Percentiles rank a stretch among this genome's conserved stretches.
Evolutionary conservation across 2,797 vertebrate genomes (phyloP).

Genomic region (Periparus ater): DNA sequence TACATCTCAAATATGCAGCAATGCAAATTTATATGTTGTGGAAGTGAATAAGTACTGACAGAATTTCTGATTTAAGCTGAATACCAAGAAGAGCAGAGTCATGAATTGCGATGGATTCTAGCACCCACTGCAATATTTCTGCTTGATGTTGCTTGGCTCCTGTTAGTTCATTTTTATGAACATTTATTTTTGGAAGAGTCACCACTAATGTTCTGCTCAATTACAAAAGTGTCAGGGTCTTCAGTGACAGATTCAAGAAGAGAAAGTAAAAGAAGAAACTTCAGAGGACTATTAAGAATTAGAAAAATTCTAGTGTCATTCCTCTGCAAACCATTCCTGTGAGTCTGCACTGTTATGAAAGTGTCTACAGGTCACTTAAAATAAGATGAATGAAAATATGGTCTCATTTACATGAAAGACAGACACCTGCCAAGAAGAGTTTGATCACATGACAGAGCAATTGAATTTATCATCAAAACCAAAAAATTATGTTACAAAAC

Average conservation of each 20-base stretch:
- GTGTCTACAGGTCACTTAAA: not conserved
- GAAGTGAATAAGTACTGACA: not conserved
- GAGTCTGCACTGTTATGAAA: not conserved
- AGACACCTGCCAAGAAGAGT: not conserved
- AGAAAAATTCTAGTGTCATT: not conserved
- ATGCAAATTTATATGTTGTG: not conserved
- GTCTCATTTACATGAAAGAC: not conserved
- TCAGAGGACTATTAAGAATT: not conserved
- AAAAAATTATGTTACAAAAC: not conserved
- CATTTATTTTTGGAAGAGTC: slow-evolving; percentile 6
- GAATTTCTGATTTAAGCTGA: slow-evolving; percentile 14
- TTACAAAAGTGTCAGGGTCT: not conserved
- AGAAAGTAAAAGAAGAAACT: not conserved
- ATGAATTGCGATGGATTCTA: not conserved
- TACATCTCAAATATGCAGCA: not conserved
- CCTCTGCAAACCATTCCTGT: not conserved
- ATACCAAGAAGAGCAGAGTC: not conserved
- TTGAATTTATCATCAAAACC: not conserved
- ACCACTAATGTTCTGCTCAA: not conserved
- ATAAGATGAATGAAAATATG: not conserved
- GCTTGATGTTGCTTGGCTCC: not conserved
- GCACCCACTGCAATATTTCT: not conserved
- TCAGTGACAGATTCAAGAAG: not conserved
- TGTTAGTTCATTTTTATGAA: not conserved
- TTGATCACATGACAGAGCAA: not conserved